Evolutionary conservation across 2,888 invertebrate species (phyloP).

Genomic region (Cheilosia vernalis): DNA sequence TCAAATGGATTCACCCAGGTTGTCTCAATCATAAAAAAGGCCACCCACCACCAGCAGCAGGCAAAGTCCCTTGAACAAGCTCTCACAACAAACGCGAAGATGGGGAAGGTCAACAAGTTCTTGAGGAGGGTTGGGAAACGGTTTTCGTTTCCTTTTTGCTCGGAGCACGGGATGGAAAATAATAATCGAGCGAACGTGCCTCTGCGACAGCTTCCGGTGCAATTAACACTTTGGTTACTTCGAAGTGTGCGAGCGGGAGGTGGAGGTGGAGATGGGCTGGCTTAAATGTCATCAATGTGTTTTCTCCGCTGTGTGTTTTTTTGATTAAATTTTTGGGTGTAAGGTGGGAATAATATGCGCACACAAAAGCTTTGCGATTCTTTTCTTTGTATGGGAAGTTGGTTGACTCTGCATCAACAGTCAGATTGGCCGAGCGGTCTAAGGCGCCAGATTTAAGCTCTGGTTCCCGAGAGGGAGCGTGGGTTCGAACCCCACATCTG

Average conservation of each 20-base stretch:
- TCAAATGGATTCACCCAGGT: background rate
- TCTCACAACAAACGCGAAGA: constrained; percentile 43
- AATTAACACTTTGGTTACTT: constrained; percentile 64
- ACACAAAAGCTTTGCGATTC: constrained; percentile 1
- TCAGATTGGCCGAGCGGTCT: constrained; percentile 93
- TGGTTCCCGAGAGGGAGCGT: constrained; percentile 92
- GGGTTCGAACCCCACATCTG: constrained; percentile 93
- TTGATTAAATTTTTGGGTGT: background rate
- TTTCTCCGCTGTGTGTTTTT: background rate
- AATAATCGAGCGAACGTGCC: constrained; percentile 64
- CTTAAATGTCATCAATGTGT: constrained; percentile 20
- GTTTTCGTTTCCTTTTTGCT: constrained; percentile 22
- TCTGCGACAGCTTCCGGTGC: constrained; percentile 69
- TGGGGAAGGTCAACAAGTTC: constrained; percentile 74
- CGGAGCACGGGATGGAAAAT: constrained; percentile 42
- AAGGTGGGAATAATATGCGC: constrained; percentile 16
- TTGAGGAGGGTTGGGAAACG: constrained; percentile 35
- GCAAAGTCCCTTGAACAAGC: constrained; percentile 19
- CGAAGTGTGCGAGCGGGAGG: background rate
- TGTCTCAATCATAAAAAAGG: background rate
- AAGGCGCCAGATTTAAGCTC: constrained; percentile 93
- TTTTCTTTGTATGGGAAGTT: constrained; percentile 1
- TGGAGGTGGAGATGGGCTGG: constrained; percentile 28
- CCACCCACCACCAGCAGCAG: background rate
- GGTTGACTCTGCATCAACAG: constrained; percentile 76